Percentiles rank a stretch among this genome's conserved stretches.
phyloP scores from a whole-genome alignment of 2,113 vertebrate species.

The Reinhardtius hippoglossoides region DNA sequence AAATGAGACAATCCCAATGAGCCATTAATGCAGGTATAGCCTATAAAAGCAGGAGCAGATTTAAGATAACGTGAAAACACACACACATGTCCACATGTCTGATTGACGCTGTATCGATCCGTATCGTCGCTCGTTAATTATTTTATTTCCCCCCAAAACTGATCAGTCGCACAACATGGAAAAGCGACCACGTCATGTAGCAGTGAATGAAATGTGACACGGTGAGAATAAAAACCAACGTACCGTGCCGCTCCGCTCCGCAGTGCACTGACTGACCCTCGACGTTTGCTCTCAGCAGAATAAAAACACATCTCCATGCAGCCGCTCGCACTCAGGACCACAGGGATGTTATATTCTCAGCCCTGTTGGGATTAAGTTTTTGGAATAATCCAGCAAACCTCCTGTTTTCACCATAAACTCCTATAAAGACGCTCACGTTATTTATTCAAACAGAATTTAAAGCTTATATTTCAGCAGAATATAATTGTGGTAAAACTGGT shows the following conservation, averaged over 20 bases:
- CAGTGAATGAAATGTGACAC: not conserved
- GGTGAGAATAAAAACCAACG: constrained; percentile 5
- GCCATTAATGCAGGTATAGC: not conserved
- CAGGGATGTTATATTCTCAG: constrained; percentile 92
- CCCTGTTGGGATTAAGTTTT: constrained; percentile 90
- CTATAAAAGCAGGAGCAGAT: constrained; percentile 22
- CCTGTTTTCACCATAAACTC: not conserved
- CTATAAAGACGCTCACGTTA: not conserved
- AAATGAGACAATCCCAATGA: not conserved
- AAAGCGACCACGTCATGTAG: not conserved
- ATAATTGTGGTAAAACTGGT: too few relatives aligned
- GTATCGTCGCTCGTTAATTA: constrained; percentile 25
- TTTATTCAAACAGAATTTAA: not conserved
- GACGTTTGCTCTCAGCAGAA: constrained; percentile 79
- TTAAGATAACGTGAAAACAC: constrained; percentile 13
- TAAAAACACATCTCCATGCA: constrained; percentile 78
- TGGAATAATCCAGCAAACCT: constrained; percentile 48
- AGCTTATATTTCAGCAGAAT: not conserved
- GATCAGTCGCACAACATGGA: constrained; percentile 2
- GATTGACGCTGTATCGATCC: constrained; percentile 47
- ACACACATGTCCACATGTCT: constrained; percentile 20
- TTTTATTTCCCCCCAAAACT: constrained; percentile 36
- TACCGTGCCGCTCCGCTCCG: constrained; percentile 85
- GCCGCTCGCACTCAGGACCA: constrained; percentile 69
- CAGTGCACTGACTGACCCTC: constrained; percentile 89